Percentiles rank a stretch among this genome's conserved stretches.
Conservation (phyloP, 2,113 vertebrate species). For the Tupaia chinensis region DNA sequence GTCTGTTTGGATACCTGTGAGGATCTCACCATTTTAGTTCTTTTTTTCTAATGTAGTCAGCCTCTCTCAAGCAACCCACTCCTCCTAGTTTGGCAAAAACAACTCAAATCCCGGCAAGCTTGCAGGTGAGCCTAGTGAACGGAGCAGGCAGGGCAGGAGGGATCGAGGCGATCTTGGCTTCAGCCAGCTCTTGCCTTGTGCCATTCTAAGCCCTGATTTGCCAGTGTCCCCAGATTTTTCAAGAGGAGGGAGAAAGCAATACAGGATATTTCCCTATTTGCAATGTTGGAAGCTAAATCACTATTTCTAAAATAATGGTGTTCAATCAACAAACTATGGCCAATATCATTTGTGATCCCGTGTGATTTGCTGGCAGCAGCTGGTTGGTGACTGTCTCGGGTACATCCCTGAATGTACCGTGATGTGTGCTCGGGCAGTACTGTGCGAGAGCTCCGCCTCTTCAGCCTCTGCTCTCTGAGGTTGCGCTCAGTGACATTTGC, state of each 20-base stretch:
- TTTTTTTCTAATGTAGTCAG: neutral
- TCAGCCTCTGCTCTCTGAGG: neutral
- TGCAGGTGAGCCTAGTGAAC: neutral
- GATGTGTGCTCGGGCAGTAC: rapidly evolving
- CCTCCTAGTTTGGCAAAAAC: neutral
- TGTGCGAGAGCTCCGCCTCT: neutral
- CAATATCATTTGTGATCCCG: neutral
- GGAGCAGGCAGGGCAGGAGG: neutral
- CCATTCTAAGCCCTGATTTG: neutral
- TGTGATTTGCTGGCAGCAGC: neutral
- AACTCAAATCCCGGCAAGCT: neutral
- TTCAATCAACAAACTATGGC: neutral
- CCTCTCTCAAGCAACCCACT: neutral
- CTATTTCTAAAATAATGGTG: neutral
- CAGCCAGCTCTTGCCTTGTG: neutral
- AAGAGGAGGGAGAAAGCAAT: neutral
- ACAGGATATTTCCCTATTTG: neutral
- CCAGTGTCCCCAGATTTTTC: neutral
- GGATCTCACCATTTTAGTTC: neutral
- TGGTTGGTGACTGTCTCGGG: neutral
- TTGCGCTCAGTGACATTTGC: neutral
- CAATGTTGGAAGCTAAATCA: neutral
- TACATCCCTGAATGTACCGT: neutral
- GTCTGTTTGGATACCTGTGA: neutral
- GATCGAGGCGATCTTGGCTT: neutral